A percentile compares a stretch with the other conserved stretches of the same genome.
Evolutionary conservation across 2,888 invertebrate genomes (phyloP).

Genomic region (Portevinia maculata): DNA sequence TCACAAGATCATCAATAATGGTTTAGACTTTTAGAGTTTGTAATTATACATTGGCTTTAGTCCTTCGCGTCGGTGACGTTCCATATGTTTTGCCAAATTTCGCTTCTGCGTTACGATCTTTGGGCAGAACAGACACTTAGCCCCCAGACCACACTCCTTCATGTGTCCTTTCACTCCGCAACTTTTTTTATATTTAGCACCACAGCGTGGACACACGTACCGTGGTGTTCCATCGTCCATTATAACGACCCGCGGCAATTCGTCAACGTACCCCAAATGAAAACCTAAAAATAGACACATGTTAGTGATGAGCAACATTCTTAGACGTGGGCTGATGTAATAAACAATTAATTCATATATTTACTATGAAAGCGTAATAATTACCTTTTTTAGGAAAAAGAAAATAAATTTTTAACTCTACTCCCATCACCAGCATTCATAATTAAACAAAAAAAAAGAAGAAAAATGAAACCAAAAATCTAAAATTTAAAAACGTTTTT

Average conservation of each 20-base stretch:
- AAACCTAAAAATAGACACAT: constrained; percentile 77
- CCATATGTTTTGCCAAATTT: constrained; percentile 77
- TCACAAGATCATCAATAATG: constrained; percentile 4
- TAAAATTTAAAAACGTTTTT: neutral
- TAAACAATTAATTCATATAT: neutral
- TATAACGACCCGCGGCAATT: constrained; percentile 72
- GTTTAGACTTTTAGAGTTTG: constrained; percentile 1
- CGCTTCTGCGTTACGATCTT: constrained; percentile 77
- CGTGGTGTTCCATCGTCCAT: constrained; percentile 76
- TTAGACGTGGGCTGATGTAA: neutral
- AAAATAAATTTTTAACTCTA: constrained; percentile 33
- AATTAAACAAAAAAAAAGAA: constrained; percentile 24
- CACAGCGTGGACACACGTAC: constrained; percentile 76
- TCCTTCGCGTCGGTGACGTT: constrained; percentile 71
- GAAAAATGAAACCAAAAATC: constrained; percentile 8
- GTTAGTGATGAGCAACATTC: constrained; percentile 72
- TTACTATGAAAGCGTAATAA: constrained; percentile 1
- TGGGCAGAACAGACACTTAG: constrained; percentile 77
- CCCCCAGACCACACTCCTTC: constrained; percentile 77
- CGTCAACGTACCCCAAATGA: constrained; percentile 24
- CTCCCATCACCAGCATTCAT: constrained; percentile 44
- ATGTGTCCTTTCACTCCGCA: constrained; percentile 76
- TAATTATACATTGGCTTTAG: constrained; percentile 33
- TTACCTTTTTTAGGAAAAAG: constrained; percentile 36
- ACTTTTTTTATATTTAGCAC: constrained; percentile 77